phyloP scores from a whole-genome alignment of 2,888 invertebrate species.

The Drosophila paranaensis region DNA sequence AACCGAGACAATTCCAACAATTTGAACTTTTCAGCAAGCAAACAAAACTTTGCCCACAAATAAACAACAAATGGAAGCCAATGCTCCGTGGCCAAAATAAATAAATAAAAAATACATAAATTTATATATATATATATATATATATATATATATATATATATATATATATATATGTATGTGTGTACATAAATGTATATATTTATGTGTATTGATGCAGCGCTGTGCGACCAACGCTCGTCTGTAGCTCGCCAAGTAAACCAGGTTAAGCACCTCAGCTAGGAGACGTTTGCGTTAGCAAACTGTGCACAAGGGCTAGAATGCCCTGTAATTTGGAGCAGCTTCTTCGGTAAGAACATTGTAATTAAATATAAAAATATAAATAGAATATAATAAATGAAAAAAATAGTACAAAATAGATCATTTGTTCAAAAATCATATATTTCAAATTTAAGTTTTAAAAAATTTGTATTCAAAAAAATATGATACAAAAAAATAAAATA shows the following conservation, averaged over 20 bases:
- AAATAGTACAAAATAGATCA: no score
- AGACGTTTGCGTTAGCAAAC: conserved; percentile 1
- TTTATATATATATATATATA: not conserved
- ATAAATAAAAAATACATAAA: conserved; percentile 31
- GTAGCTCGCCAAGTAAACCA: conserved; percentile 46
- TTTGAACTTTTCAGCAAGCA: conserved; percentile 47
- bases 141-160: not conserved
- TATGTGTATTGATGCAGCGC: conserved; percentile 29
- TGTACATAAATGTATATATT: not conserved
- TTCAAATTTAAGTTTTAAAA: no score
- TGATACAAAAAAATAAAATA: no score
- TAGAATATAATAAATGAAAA: no score
- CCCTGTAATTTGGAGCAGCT: conserved; percentile 7
- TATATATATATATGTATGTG: not conserved
- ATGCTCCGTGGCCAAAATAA: conserved; percentile 42
- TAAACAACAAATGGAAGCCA: conserved; percentile 51
- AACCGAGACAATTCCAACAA: conserved; percentile 43
- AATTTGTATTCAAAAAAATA: no score
- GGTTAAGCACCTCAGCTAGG: conserved; percentile 48
- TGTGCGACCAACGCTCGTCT: not conserved
- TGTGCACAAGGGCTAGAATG: conserved; percentile 1
- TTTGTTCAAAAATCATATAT: no score
- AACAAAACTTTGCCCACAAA: conserved; percentile 51
- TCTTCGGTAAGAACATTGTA: no score
- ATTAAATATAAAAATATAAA: not conserved